Base-by-base conservation (phyloP, 2,888 invertebrate species). In the Clivina fossor region DNA sequence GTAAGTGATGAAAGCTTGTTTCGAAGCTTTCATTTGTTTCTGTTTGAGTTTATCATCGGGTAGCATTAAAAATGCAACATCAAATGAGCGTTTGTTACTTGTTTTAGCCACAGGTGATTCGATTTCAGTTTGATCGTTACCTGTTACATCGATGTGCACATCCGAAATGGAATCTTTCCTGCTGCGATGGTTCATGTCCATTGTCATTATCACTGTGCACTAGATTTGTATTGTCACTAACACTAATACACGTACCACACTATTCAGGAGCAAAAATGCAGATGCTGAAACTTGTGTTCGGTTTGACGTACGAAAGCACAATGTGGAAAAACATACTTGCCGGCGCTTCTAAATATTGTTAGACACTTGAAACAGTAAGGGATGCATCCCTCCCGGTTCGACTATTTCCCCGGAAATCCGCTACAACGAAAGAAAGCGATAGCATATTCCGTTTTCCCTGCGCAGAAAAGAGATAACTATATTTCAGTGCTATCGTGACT, bases 31-130 rank as follows among this genome's bases (percentile, higher is more conserved):
- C 24, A 78, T 71, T 66, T 77, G 80, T 63, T 84, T 83, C 40
- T 84, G 80, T 48, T 85, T 84, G 40, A 88, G 73, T 66, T 88
- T 88, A 59, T 91, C 91, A 69, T 92, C 91, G 1, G 91, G 91
- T 71, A 90, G 85, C 80, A 93, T 91, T 19, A 93, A 75, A 66
- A 93, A 93, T 0, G 93, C 93, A 7, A 93, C 93, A 70, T 93
- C 93, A 69, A 93, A 93, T 1, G 91, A 88, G 11, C 93, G 77
- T 67, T 93, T 93, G n/a, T 73, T 62, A 30, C 63, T 78, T 62
- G 72, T 79, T 67, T 74, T 81, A 73, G 62, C 61, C 19, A 60
- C 70, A 66, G 66, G 69, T 74, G 11, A 74, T 2, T 60, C 54
- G n/a, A 69, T 64, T 54, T 66, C 65, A 4, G 66, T 68, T 28